phyloP scores from a whole-genome alignment of 2,113 vertebrate species.

The Carlito syrichta region DNA sequence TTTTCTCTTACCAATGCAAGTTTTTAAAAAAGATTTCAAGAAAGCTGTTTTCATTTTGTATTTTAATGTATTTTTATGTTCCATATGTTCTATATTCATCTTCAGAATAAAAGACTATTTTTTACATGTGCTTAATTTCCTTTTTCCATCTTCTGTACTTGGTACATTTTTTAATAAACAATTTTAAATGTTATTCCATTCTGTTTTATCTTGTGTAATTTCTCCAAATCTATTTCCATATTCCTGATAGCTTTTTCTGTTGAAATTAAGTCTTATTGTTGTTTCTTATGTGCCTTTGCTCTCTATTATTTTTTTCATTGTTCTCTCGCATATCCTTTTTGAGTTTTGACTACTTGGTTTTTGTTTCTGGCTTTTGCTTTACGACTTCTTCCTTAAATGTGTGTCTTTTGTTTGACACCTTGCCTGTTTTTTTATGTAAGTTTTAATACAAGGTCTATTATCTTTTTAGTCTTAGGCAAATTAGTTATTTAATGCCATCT shows the following conservation, averaged over 20 bases:
- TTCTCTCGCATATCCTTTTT: background rate
- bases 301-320: background rate
- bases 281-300: background rate
- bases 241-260: background rate
- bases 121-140: background rate
- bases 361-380: background rate
- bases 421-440: background rate
- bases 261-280: background rate
- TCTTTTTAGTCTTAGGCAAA: background rate
- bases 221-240: background rate
- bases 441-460: background rate
- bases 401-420: background rate
- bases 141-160: background rate
- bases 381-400: constrained; percentile 15
- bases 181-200: background rate
- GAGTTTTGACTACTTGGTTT: background rate
- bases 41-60: background rate
- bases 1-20: background rate
- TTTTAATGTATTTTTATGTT: constrained; percentile 10
- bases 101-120: background rate
- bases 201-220: background rate
- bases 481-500: background rate
- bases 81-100: background rate
- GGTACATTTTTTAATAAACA: constrained; percentile 18
- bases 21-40: background rate